Percentiles rank a stretch among this genome's conserved stretches.
Evolutionary conservation across 2,797 vertebrate genomes (phyloP).

Genomic region (Stomatorhinus walkeri): DNA sequence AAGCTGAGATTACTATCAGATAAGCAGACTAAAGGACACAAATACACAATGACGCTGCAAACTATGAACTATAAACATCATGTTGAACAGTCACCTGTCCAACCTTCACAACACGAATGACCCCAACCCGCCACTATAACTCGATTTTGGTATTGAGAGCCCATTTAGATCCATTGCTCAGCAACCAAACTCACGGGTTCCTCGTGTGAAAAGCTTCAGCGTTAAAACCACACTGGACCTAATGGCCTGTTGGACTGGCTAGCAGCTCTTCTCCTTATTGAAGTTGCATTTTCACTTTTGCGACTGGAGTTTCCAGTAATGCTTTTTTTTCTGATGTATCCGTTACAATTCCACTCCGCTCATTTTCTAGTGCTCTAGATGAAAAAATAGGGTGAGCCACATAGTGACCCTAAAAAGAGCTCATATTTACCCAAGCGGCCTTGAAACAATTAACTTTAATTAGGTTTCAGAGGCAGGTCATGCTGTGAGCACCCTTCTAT

Average conservation of each 20-base stretch:
- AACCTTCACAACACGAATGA: background rate
- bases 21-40: background rate
- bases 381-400: slow-evolving; percentile 10
- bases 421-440: slow-evolving; percentile 14
- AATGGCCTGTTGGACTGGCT: background rate
- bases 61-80: background rate
- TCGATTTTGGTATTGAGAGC: background rate
- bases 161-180: background rate
- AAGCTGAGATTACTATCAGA: background rate
- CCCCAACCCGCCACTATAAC: background rate
- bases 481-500: background rate
- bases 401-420: slow-evolving; percentile 16
- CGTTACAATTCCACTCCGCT: background rate
- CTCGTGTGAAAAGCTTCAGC: background rate
- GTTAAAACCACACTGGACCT: background rate
- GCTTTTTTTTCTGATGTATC: background rate
- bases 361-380: slow-evolving; percentile 4
- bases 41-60: background rate
- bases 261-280: background rate
- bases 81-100: background rate
- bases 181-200: background rate
- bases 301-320: background rate
- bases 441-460: slow-evolving; percentile 23
- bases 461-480: slow-evolving; percentile 13
- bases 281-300: background rate